These are phyloP conservation scores for Chironomus riparius DNA, from an alignment of 2,888 invertebrate species.

Conservation along the genomic window DNA sequence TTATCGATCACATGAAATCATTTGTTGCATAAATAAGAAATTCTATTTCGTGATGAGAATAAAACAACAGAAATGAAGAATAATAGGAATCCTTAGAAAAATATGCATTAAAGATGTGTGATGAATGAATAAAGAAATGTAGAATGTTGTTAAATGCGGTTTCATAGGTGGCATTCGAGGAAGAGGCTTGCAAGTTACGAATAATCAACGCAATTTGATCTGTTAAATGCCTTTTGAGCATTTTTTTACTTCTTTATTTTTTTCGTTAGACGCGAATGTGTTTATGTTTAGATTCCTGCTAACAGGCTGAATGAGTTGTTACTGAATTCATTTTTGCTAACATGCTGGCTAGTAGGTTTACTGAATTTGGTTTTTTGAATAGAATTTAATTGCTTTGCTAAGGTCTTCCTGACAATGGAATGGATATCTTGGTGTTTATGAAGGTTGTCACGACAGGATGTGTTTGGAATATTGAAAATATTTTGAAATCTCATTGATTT, in stretches of 20 bases:
- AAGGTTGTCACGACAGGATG: too few relatives aligned
- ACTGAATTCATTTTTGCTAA: not conserved
- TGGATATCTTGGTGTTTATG: too few relatives aligned
- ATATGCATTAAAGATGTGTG: slow-evolving; percentile 1
- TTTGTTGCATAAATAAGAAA: not conserved
- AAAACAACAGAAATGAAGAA: not conserved
- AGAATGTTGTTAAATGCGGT: not conserved
- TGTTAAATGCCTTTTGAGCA: not conserved
- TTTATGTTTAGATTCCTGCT: not conserved
- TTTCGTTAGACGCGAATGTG: not conserved
- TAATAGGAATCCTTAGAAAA: not conserved
- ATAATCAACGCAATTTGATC: slow-evolving; percentile 3
- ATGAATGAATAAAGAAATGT: not conserved
- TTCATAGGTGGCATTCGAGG: slow-evolving; percentile 5
- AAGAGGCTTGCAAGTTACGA: not conserved
- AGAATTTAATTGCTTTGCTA: too few relatives aligned
- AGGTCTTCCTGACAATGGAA: too few relatives aligned
- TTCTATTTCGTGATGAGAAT: slow-evolving; percentile 9
- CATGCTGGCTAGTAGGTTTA: not conserved
- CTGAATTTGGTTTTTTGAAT: not conserved
- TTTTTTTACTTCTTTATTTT: not conserved
- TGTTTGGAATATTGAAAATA: too few relatives aligned
- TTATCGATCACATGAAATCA: slow-evolving; percentile 1
- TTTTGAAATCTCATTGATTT: too few relatives aligned
- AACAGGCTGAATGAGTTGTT: not conserved